Conservation (phyloP, 2,113 vertebrate genomes). For the Corythoichthys haematopterus region DNA sequence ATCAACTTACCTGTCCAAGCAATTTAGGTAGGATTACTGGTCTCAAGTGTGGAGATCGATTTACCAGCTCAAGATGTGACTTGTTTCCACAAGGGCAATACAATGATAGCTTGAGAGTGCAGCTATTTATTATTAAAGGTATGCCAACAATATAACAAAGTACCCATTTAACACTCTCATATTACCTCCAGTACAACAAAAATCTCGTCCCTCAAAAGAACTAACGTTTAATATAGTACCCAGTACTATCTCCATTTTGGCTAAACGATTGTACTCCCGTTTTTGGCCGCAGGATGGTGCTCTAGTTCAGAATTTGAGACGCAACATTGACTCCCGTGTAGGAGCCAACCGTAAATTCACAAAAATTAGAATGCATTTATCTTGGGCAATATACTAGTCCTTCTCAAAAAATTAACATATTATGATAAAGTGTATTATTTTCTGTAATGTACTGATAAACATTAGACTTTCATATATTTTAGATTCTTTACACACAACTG, state of each 20-base stretch:
- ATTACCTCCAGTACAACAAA: neutral
- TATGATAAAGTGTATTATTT: too few relatives aligned
- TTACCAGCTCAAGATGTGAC: conserved; percentile 40
- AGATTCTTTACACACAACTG: too few relatives aligned
- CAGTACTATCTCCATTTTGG: neutral
- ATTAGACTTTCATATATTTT: too few relatives aligned
- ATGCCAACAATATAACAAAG: neutral
- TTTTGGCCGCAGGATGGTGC: conserved; percentile 49
- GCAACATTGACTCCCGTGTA: neutral
- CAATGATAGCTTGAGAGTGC: neutral
- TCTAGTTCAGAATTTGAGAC: conserved; percentile 9
- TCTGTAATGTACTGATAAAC: too few relatives aligned
- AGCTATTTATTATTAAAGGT: neutral
- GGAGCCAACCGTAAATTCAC: too few relatives aligned
- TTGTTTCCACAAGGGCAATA: conserved; percentile 24
- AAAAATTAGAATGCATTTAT: too few relatives aligned
- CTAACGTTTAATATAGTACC: neutral
- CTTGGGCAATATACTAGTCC: too few relatives aligned
- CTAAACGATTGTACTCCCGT: neutral
- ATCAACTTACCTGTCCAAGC: conserved; percentile 11
- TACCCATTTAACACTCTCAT: neutral
- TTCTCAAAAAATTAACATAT: too few relatives aligned
- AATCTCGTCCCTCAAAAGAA: neutral
- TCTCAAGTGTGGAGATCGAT: conserved; percentile 24
- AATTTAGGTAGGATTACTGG: conserved; percentile 34